A percentile compares a stretch with the other conserved stretches of the same genome.
Conservation (phyloP, 1,140 invertebrate species). For the Andricus grossulariae region DNA sequence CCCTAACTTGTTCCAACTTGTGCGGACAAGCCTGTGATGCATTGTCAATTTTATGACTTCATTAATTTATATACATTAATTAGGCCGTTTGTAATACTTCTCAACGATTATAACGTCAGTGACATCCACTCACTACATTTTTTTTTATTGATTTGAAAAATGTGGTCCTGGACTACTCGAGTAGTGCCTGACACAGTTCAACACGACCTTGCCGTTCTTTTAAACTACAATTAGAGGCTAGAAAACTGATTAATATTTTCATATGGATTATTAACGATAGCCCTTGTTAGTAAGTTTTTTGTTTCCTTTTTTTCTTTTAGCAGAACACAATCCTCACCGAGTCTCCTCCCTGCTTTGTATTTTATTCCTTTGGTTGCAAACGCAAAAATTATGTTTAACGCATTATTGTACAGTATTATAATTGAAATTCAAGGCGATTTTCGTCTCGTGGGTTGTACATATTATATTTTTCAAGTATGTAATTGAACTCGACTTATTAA, state of each 20-base stretch:
- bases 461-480: slow-evolving; percentile 24
- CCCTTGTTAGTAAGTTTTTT: background rate
- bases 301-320: background rate
- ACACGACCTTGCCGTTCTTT: slow-evolving; percentile 4
- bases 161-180: slow-evolving; percentile 8
- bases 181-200: background rate
- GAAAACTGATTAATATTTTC: slow-evolving; percentile 19
- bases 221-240: slow-evolving; percentile 27
- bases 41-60: slow-evolving; percentile 35
- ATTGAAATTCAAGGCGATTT: slow-evolving; percentile 21
- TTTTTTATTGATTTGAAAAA: slow-evolving; percentile 21
- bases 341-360: slow-evolving; percentile 1
- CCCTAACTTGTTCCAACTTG: slow-evolving; percentile 40
- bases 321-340: slow-evolving; percentile 10
- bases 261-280: slow-evolving; percentile 3
- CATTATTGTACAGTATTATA: slow-evolving; percentile 29
- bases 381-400: slow-evolving; percentile 17
- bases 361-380: slow-evolving; percentile 25
- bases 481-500: slow-evolving; percentile 12
- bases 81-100: slow-evolving; percentile 23
- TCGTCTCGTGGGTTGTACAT: slow-evolving; percentile 26
- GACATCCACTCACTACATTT: background rate
- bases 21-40: slow-evolving; percentile 41
- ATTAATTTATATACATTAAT: slow-evolving; percentile 26
- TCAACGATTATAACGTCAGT: slow-evolving; percentile 12